Evolutionary conservation across 64 coral and sea anemone genomes (phyloP), one percentile per base, ranked within the genome.

Genomic region (Cladopsammia gracilis): DNA sequence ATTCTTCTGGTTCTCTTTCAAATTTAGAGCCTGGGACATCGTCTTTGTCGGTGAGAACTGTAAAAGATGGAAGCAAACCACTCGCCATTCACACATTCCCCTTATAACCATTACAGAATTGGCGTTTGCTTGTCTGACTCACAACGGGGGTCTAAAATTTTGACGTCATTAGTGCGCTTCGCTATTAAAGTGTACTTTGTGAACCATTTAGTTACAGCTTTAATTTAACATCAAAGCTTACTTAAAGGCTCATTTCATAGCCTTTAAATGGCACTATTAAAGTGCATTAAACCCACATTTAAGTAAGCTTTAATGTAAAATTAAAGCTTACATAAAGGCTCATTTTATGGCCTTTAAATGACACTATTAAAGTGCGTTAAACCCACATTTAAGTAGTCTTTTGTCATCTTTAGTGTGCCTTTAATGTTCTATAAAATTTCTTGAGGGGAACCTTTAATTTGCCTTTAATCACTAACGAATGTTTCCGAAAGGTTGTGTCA

Each of bases 231-330:
- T 25, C 19, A 70, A 70, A 70, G 66, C 7, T 20, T 23, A 70
- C 66, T 70, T 70, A 70, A 70, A 70, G 66, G 66, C 23, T 24
- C 66, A 70, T 70, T 70, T 70, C 66, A 70, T 42, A 70, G 65
- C 20, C 65, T 69, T 69, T 69, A 69, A 69, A 69, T 16, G 22
- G 25, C n/a, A 70, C 66, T 70, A 18, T 20, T 70, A 70, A 70
- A 70, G n/a, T 23, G 66, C 23, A 4, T 26, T 70, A 70, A 70
- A 70, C 66, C 7, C 8, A 5, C 66, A 70, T 70, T 70, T 70
- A 70, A 70, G 23, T 23, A 18, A 23, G n/a, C 66, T 70, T 70
- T 70, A 70, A 24, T 70, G 66, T 70, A 20, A 70, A 20, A 25
- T 25, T 18, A 70, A 70, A 70, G 66, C 7, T 20, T 23, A 70